phyloP scores from a whole-genome alignment of 2,113 vertebrate species.

The Solenodon paradoxus region DNA sequence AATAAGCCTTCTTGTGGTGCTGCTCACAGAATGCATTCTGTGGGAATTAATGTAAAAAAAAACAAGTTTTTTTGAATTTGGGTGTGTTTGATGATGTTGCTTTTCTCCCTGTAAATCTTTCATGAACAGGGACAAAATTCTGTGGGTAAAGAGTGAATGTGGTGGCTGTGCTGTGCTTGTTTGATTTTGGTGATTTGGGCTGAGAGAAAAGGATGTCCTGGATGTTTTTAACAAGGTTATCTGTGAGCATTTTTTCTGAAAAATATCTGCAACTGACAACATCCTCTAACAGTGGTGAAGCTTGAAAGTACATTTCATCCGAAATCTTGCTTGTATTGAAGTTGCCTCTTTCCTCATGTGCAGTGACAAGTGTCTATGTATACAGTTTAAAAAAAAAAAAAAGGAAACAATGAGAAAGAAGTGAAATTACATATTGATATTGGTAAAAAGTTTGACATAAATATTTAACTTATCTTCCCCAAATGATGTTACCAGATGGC shows the following conservation, averaged over 20 bases:
- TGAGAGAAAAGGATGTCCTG: neutral
- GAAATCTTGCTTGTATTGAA: neutral
- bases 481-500: neutral
- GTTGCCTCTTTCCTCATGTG: neutral
- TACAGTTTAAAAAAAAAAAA: too few relatives aligned
- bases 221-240: neutral
- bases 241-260: neutral
- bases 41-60: slow-evolving; percentile 59
- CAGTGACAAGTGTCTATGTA: neutral
- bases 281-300: neutral
- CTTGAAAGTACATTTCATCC: neutral
- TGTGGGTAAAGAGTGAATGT: neutral
- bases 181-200: neutral
- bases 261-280: neutral
- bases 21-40: slow-evolving; percentile 33
- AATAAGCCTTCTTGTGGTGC: neutral
- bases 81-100: slow-evolving; percentile 24
- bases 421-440: neutral
- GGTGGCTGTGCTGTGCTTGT: neutral
- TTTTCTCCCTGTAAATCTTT: slow-evolving; percentile 32
- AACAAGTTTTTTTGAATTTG: neutral
- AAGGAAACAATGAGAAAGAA: neutral
- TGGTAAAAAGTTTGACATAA: neutral
- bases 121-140: neutral
- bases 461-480: neutral